Percentiles rank a stretch among this genome's conserved stretches.
Conservation (phyloP, 2,888 invertebrate species). For the Lapara coniferarum region DNA sequence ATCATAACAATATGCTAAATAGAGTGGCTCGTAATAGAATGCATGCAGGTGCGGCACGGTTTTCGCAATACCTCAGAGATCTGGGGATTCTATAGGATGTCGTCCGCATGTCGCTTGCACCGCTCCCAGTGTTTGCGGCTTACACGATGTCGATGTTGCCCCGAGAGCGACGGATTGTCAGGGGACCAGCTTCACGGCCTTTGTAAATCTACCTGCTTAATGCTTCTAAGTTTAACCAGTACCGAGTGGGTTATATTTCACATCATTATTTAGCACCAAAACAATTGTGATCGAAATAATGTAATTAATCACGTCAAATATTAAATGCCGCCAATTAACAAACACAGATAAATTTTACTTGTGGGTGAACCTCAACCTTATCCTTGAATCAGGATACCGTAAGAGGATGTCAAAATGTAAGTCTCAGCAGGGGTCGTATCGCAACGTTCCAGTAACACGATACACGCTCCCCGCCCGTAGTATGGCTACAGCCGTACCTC, state of each 20-base stretch:
- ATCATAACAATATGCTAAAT: conserved; percentile 8
- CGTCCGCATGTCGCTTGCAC: not conserved
- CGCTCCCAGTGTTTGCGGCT: conserved; percentile 6
- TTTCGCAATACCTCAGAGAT: conserved; percentile 3
- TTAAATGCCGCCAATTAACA: no score
- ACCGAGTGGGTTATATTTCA: not conserved
- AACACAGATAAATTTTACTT: no score
- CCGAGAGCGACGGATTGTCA: not conserved
- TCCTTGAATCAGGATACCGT: not conserved
- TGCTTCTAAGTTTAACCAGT: not conserved
- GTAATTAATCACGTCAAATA: not conserved
- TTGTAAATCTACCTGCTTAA: conserved; percentile 2
- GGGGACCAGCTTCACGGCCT: not conserved
- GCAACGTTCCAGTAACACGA: not conserved
- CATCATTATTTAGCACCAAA: no score
- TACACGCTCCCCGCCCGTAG: conserved; percentile 5
- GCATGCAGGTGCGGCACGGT: not conserved
- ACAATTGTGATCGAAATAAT: not conserved
- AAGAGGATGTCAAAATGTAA: no score
- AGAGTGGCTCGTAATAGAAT: not conserved
- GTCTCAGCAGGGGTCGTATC: no score
- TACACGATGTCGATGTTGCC: not conserved
- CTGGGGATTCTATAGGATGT: conserved; percentile 10
- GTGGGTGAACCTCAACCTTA: not conserved
- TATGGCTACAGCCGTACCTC: not conserved